Conservation (phyloP, 1,140 invertebrate genomes). For the Pinna nobilis region DNA sequence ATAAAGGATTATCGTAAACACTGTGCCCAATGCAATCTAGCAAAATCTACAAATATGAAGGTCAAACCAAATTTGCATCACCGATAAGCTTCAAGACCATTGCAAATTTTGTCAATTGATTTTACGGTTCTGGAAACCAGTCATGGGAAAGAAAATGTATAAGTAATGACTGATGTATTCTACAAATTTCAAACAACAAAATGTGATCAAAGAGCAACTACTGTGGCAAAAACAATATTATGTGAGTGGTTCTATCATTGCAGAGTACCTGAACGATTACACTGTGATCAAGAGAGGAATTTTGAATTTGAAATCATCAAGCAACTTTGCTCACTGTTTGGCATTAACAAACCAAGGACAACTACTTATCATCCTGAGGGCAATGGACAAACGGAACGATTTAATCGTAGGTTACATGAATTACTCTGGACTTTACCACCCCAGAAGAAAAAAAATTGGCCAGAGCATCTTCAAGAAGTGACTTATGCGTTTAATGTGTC, state of each 20-base stretch:
- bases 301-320: conserved; percentile 55
- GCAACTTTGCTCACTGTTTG: conserved; percentile 7
- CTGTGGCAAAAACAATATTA: conserved; percentile 19
- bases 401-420: conserved; percentile 1
- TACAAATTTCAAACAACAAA: conserved; percentile 14
- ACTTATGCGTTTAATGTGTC: conserved; percentile 35
- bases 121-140: conserved; percentile 29
- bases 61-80: too few species aligned
- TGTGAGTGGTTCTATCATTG: conserved; percentile 14
- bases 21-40: conserved; percentile 3
- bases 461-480: conserved; percentile 36
- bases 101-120: conserved; percentile 41
- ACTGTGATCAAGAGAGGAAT: conserved; percentile 29
- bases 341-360: conserved; percentile 23
- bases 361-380: conserved; percentile 8
- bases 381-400: conserved; percentile 21
- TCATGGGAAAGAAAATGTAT: conserved; percentile 42
- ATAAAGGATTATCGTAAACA: conserved; percentile 14
- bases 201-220: conserved; percentile 34
- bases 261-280: conserved; percentile 16
- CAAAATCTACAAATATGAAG: too few species aligned
- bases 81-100: conserved; percentile 25
- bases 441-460: conserved; percentile 35
- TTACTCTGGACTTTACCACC: conserved; percentile 11
- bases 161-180: conserved; percentile 32